A percentile compares a stretch with the other conserved stretches of the same genome.
These are phyloP conservation scores for Prunella strophiata DNA, from an alignment of 2,797 vertebrate genomes.

Conservation along the genomic window DNA sequence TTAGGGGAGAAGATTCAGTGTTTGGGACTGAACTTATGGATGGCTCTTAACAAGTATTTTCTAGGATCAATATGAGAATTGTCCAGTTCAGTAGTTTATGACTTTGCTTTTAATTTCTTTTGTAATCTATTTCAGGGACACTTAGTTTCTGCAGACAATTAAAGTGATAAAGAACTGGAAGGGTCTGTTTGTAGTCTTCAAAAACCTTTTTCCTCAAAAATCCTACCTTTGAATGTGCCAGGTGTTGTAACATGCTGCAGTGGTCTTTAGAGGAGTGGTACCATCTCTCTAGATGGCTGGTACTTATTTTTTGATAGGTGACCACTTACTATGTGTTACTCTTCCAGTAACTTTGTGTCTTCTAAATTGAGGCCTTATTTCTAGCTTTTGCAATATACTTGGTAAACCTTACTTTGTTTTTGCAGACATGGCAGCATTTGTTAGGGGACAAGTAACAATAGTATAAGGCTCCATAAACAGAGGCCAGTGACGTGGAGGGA, in stretches of 20 bases:
- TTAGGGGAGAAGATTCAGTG: neutral
- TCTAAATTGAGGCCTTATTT: neutral
- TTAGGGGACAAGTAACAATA: accelerated
- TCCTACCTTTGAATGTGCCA: neutral
- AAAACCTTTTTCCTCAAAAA: neutral
- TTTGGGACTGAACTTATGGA: neutral
- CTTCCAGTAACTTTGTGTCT: neutral
- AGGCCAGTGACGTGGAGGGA: neutral
- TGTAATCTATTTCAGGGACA: neutral
- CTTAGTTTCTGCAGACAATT: neutral
- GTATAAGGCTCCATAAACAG: accelerated
- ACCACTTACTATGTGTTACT: neutral
- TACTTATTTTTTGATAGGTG: neutral
- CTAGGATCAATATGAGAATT: accelerated
- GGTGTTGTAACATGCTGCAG: neutral
- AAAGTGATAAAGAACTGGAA: neutral
- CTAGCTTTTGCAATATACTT: neutral
- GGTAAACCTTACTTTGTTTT: neutral
- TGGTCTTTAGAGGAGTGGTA: neutral
- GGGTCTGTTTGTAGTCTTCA: neutral
- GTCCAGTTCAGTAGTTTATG: neutral
- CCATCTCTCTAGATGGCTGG: neutral
- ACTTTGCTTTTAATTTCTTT: neutral
- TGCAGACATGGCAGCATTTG: neutral
- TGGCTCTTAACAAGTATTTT: neutral